Percentiles rank a stretch among this genome's conserved stretches.
These are phyloP conservation scores for Germaria angustata DNA, from an alignment of 2,888 invertebrate genomes.

Conservation along the genomic window DNA sequence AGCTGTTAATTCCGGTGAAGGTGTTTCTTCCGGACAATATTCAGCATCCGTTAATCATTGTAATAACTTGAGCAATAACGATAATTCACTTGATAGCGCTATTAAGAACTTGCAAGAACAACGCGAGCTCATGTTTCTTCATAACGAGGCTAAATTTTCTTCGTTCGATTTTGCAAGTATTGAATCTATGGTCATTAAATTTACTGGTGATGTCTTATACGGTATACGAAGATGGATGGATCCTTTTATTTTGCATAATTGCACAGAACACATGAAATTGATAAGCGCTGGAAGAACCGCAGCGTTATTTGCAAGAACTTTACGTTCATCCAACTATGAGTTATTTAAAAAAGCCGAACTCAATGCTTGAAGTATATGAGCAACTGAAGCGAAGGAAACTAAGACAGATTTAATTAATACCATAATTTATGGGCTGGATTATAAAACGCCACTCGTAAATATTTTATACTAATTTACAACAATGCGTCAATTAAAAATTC, in stretches of 20 bases:
- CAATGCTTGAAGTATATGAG: too few species aligned
- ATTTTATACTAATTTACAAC: too few species aligned
- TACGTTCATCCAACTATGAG: neutral
- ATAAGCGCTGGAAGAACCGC: neutral
- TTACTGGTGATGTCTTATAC: neutral
- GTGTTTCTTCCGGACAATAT: neutral
- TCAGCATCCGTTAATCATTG: too few species aligned
- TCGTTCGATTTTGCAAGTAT: neutral
- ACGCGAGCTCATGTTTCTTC: neutral
- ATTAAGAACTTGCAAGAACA: neutral
- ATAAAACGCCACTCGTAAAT: too few species aligned
- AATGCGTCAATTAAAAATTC: too few species aligned
- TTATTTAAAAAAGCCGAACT: neutral
- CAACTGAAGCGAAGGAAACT: too few species aligned
- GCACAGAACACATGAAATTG: neutral
- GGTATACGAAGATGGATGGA: conserved; percentile 4
- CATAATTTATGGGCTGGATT: too few species aligned
- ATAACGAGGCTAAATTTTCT: neutral
- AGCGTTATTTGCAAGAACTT: neutral
- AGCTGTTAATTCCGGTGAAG: neutral
- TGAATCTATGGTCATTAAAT: neutral
- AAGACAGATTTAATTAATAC: too few species aligned
- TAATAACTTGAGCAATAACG: neutral
- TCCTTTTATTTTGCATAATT: neutral
- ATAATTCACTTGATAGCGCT: neutral